These are phyloP conservation scores for Barbus barbus DNA, from an alignment of 2,113 vertebrate species.

Conservation along the genomic window DNA sequence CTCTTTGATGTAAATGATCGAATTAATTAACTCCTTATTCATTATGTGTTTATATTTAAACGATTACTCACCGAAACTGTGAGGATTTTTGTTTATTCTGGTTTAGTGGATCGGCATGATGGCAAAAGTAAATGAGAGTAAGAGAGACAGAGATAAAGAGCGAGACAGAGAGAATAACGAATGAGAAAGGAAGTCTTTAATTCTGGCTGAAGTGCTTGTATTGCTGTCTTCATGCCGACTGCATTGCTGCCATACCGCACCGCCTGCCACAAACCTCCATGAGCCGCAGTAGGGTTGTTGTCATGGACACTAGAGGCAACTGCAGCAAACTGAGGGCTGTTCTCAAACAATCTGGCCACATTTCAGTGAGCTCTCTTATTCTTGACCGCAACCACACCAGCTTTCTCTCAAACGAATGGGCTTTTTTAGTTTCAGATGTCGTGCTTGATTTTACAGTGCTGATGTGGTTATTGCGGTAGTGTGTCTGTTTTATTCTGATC, in stretches of 20 bases:
- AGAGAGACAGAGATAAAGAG: neutral
- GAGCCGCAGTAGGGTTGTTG: constrained; percentile 61
- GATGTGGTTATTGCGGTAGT: constrained; percentile 10
- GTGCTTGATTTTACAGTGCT: constrained; percentile 12
- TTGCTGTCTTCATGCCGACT: constrained; percentile 52
- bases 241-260: constrained; percentile 59
- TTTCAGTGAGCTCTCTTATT: neutral
- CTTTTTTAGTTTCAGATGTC: neutral
- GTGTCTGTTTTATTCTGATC: neutral
- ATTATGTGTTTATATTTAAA: constrained; percentile 25
- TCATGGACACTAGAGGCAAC: constrained; percentile 60
- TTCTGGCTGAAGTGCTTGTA: constrained; percentile 19
- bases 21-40: constrained; percentile 13
- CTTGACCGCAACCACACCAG: constrained; percentile 24
- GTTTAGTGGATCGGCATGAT: neutral
- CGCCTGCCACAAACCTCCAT: constrained; percentile 57
- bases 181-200: constrained; percentile 48
- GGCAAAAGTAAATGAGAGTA: neutral
- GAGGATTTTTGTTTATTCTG: constrained; percentile 22
- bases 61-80: neutral
- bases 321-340: constrained; percentile 61
- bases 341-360: constrained; percentile 2
- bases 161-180: neutral
- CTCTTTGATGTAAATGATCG: constrained; percentile 13
- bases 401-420: neutral